Evolutionary conservation across 2,888 invertebrate species (phyloP).

Genomic region (Oscheius myriophilus): DNA sequence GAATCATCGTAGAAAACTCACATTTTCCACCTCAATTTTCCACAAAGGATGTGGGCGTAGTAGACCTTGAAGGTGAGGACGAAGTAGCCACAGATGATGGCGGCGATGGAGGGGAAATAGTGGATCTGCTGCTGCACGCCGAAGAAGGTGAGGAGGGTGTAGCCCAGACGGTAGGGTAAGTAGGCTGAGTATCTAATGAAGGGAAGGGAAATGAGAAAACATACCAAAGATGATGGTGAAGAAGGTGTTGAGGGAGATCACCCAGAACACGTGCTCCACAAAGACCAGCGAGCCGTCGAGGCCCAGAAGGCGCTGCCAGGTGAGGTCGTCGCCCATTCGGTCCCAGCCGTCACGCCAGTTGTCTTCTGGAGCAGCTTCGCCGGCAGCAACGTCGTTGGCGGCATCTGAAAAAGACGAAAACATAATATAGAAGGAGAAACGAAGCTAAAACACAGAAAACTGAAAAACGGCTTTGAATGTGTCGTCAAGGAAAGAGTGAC

Average conservation of each 20-base stretch:
- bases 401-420: too few species aligned
- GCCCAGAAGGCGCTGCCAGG: constrained; percentile 85
- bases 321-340: constrained; percentile 86
- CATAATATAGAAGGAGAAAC: too few species aligned
- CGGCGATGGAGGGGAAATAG: constrained; percentile 74
- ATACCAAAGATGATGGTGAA: constrained; percentile 90
- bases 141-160: constrained; percentile 81
- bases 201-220: constrained; percentile 38
- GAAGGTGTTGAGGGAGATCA: constrained; percentile 92
- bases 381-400: constrained; percentile 4
- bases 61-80: constrained; percentile 86
- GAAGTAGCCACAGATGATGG: constrained; percentile 79
- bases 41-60: constrained; percentile 84
- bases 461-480: too few species aligned
- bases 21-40: constrained; percentile 73
- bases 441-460: too few species aligned
- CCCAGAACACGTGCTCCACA: constrained; percentile 98
- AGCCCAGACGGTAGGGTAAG: constrained; percentile 93
- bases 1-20: too few species aligned
- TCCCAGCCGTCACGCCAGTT: constrained; percentile 63
- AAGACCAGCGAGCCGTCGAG: constrained; percentile 96
- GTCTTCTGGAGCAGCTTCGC: constrained; percentile 48
- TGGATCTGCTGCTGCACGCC: constrained; percentile 78
- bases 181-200: constrained; percentile 78
- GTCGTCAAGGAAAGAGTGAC: too few species aligned